Percentiles rank a stretch among this genome's conserved stretches.
These are phyloP conservation scores for Tragelaphus eurycerus DNA, from an alignment of 2,797 vertebrate genomes.

Conservation along the genomic window DNA sequence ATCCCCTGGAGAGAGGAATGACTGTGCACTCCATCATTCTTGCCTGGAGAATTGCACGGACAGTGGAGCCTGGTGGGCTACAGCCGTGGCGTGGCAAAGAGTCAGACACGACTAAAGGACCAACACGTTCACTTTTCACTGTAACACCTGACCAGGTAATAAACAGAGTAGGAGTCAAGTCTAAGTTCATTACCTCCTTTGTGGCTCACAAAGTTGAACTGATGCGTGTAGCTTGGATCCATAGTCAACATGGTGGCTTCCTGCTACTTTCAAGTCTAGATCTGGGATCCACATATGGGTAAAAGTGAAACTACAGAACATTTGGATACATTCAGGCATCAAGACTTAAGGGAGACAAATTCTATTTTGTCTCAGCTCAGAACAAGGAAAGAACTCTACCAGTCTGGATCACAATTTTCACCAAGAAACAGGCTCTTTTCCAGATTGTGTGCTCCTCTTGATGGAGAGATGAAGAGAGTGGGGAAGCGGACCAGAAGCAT, in stretches of 20 bases:
- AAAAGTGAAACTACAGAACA: background rate
- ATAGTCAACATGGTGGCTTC: background rate
- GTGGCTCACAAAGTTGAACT: background rate
- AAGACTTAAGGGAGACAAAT: background rate
- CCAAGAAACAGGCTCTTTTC: background rate
- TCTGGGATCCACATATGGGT: background rate
- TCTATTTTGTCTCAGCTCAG: background rate
- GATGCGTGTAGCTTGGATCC: background rate
- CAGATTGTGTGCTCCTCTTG: background rate
- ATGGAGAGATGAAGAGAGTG: background rate
- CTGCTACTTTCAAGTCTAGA: background rate
- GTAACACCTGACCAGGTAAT: background rate
- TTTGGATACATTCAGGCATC: background rate
- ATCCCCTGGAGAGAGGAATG: background rate
- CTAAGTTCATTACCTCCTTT: background rate
- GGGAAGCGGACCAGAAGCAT: background rate
- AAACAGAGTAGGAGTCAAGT: background rate
- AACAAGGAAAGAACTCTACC: background rate
- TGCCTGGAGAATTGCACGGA: background rate
- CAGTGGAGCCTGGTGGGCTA: background rate
- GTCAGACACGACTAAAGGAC: fast-evolving
- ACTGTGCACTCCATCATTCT: background rate
- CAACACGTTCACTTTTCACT: background rate
- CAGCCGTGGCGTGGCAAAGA: background rate
- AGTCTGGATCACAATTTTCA: background rate